Base-by-base conservation (phyloP, 2,113 vertebrate genomes). In the Notiomystis cincta region DNA sequence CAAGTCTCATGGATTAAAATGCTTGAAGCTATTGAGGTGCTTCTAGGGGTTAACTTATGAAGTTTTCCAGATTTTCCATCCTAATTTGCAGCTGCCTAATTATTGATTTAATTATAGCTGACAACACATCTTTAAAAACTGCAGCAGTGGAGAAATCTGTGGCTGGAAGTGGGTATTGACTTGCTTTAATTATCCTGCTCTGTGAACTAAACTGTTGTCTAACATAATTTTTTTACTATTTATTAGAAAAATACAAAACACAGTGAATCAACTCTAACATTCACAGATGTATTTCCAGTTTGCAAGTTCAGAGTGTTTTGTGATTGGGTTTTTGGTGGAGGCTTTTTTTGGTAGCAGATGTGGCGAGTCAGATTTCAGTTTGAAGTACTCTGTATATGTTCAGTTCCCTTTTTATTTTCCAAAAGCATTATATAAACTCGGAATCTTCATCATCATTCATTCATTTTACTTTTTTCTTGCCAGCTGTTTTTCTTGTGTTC, bases 271-370 rank as follows among this genome's bases (percentile, higher is more conserved):
- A 24, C 33, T 48, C 20, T 62, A 62, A 38, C 2, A 0, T 35
- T 72, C 15, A 40, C 22, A 61, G 20, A 44, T 40, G 5, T 58
- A 19, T 54, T 92, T 83, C 33, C 19, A 40, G 15, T 66, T 81
- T 78, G 2, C 47, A 91, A 48, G 44, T 30, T 56, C 15, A 28
- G 15, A 3, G 1, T 1, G 4, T 38, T 65, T 60, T 42, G 23
- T 44, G 11, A 5, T 42, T 44, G 25, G 12, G 5, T 31, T 14
- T 44, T 66, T 57, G 23, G 14, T 25, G 2, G 0, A 2, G 0
- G 0, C 3, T 15, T 54, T 71, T n/a, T 37, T n/a, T 8, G 1
- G 7, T 28, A 37, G 10, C 2, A 0, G 4, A 5, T 33, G 2
- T 58, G 20, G 2, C 47, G 18, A 44, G 6, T 47, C 21, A 33